phyloP scores from a whole-genome alignment of 2,113 vertebrate genomes.

The Callopanchax toddi region DNA sequence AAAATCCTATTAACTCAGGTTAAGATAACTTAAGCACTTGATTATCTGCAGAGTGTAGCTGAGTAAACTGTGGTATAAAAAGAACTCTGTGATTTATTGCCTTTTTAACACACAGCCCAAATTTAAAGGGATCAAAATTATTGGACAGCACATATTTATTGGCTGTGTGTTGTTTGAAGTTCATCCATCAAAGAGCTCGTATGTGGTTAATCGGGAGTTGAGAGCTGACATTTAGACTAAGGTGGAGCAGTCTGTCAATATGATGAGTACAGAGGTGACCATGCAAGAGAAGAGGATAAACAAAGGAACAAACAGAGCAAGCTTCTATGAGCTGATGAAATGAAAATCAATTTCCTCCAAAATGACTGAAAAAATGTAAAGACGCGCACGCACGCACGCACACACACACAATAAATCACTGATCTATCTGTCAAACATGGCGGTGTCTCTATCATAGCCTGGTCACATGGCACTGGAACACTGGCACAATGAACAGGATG shows the following conservation, averaged over 20 bases:
- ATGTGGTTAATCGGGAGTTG: constrained; percentile 4
- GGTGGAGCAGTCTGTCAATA: constrained; percentile 9
- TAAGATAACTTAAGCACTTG: not conserved
- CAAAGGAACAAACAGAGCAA: constrained; percentile 2
- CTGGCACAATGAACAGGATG: not conserved
- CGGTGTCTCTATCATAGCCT: not conserved
- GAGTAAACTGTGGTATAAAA: not conserved
- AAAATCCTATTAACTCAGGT: not conserved
- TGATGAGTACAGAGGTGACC: constrained; percentile 6
- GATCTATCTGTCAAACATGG: not conserved
- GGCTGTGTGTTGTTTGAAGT: constrained; percentile 1
- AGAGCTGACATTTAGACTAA: constrained; percentile 23
- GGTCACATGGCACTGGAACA: not conserved
- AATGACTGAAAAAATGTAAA: not conserved
- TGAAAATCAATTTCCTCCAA: constrained; percentile 9
- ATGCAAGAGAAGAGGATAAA: constrained; percentile 5
- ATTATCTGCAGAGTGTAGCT: not conserved
- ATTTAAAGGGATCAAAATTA: not conserved
- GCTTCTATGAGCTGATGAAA: not conserved
- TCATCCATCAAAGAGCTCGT: constrained; percentile 12
- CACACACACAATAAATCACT: not conserved
- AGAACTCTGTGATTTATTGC: constrained; percentile 10
- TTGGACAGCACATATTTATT: constrained; percentile 12
- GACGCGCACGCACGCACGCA: too few relatives aligned
- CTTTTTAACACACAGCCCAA: not conserved